These are phyloP conservation scores for Muschampia plurimacula DNA, from an alignment of 2,888 invertebrate species.

Conservation along the genomic window DNA sequence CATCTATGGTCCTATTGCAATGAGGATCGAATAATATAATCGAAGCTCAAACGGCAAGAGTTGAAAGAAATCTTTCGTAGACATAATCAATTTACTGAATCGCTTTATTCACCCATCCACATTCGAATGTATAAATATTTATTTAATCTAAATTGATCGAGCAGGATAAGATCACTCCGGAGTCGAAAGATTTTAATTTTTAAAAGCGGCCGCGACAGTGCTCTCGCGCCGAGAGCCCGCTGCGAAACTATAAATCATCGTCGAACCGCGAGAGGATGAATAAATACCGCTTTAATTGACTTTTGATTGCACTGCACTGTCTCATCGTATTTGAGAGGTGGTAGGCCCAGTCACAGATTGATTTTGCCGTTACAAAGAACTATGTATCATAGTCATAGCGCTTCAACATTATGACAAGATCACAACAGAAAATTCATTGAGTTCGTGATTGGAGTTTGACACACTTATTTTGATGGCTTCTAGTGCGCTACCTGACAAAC, in stretches of 20 bases:
- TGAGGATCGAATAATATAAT: slow-evolving; percentile 65
- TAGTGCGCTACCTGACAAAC: slow-evolving; percentile 22
- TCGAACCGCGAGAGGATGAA: slow-evolving; percentile 67
- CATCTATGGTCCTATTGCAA: slow-evolving; percentile 46
- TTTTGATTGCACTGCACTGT: slow-evolving; percentile 76
- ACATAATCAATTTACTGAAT: slow-evolving; percentile 82
- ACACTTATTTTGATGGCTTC: slow-evolving; percentile 14
- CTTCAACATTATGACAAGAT: slow-evolving; percentile 35
- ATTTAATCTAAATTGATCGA: slow-evolving; percentile 86
- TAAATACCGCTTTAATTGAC: slow-evolving; percentile 83
- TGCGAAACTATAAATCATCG: slow-evolving; percentile 85
- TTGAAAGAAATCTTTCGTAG: slow-evolving; percentile 68
- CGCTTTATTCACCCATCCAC: slow-evolving; percentile 82
- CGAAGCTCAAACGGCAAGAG: slow-evolving; percentile 72
- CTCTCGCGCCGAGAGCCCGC: slow-evolving; percentile 74
- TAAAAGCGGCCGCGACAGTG: slow-evolving; percentile 79
- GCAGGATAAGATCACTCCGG: slow-evolving; percentile 81
- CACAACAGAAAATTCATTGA: slow-evolving; percentile 31
- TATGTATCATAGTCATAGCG: slow-evolving; percentile 49
- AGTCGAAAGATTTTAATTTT: slow-evolving; percentile 80
- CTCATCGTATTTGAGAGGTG: slow-evolving; percentile 70
- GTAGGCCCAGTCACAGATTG: slow-evolving; percentile 57
- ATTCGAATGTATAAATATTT: slow-evolving; percentile 84
- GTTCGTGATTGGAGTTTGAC: slow-evolving; percentile 30
- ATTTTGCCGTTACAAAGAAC: slow-evolving; percentile 53